Evolutionary conservation across 2,888 invertebrate genomes (phyloP).

Genomic region (Eucriotettix oculatus): DNA sequence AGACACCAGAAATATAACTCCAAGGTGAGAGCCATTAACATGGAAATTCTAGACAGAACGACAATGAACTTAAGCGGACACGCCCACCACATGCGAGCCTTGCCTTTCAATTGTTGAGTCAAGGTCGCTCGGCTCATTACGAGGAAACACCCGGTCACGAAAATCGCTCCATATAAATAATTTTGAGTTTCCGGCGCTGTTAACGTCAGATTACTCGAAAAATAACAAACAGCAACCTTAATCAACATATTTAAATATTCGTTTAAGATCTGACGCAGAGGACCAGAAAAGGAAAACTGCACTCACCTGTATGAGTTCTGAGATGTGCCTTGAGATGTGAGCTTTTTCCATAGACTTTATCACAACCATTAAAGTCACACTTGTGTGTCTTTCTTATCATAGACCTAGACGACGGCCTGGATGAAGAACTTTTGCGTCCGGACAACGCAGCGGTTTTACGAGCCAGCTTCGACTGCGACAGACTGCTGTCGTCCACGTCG

Average conservation of each 20-base stretch:
- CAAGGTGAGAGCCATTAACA: background rate
- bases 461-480: background rate
- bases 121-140: too few relatives aligned
- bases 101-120: too few relatives aligned
- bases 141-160: too few relatives aligned
- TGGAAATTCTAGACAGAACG: background rate
- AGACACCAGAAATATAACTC: background rate
- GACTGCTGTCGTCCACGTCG: slow-evolving; percentile 5
- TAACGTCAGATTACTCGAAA: too few relatives aligned
- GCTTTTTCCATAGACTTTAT: slow-evolving; percentile 46
- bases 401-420: slow-evolving; percentile 11
- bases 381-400: slow-evolving; percentile 34
- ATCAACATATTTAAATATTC: too few relatives aligned
- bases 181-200: too few relatives aligned
- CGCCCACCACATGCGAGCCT: background rate
- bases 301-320: slow-evolving; percentile 44
- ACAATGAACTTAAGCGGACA: background rate
- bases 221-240: too few relatives aligned
- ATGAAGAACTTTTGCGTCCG: slow-evolving; percentile 6
- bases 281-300: too few relatives aligned
- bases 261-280: too few relatives aligned
- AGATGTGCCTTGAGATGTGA: slow-evolving; percentile 47
- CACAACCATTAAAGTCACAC: slow-evolving; percentile 40
- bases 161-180: too few relatives aligned
- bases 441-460: background rate